Base-by-base conservation (phyloP, 2,113 vertebrate genomes). In the Arothron firmamentum region DNA sequence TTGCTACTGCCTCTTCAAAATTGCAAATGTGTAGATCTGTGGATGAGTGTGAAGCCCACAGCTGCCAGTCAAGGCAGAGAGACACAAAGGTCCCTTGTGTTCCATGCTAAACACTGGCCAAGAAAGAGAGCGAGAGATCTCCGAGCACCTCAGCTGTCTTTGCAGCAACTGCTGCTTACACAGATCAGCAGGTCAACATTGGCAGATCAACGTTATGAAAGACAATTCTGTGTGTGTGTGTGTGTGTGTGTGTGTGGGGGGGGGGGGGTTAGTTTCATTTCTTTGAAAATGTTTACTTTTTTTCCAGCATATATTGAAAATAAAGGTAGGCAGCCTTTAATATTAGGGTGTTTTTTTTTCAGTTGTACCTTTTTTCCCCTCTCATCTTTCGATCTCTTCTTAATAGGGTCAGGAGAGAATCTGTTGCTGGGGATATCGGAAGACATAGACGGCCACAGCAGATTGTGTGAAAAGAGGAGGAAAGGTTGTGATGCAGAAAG, bases 111-210 rank as follows among this genome's bases (percentile, higher is more conserved):
- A 83, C 77, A 81, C 70, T 58, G 72, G 84, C 83, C 75, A 76
- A 84, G 75, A 82, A 80, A 79, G 75, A 61, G 60, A 79, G 78
- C 77, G 77, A 83, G 87, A 83, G 75, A 70, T 85, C 79, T 77
- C 70, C 81, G 75, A 70, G 82, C 86, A 87, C 71, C 80, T 88
- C 82, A 90, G 87, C 90, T 88, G 84, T 85, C 79, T 73, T 65
- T 62, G 51, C 55, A 73, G 48, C 65, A 49, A 69, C 48, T 25
- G 34, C 65, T 74, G 54, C 67, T 59, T 34, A 48, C 61, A 65
- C 31, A 56, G 13, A 72, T 38, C 34, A 59, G 64, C n/a, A 50
- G 66, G 74, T 77, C 64, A 68, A 66, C 53, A 53, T 45, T 67
- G 63, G 31, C 61, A 67, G 79, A 77, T 78, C 55, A 58, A 69